Base-by-base conservation (phyloP, 2,113 vertebrate species). In the Anarrhichthys ocellatus region DNA sequence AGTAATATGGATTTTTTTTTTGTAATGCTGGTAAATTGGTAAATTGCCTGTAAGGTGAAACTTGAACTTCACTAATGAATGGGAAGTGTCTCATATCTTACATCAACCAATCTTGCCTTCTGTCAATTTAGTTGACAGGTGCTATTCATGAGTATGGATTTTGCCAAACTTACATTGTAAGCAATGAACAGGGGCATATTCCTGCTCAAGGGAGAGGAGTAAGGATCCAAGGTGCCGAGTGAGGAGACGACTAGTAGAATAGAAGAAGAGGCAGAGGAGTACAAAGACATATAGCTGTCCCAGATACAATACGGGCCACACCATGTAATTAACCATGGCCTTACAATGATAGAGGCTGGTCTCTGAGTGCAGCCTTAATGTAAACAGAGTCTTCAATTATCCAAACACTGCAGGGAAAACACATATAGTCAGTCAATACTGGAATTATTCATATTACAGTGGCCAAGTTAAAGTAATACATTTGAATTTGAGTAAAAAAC, bases 311-410 rank as follows among this genome's bases (percentile, higher is more conserved):
- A 17, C 27, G 27, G 27, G 56, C 56, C 56, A 59, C 27, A 15
- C 62, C 22, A 76, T 66, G 46, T 42, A 5, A 56, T 42, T 9
- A 54, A 65, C 5, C n/a, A 27, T 65, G n/a, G 20, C 22, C n/a
- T 52, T 11, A 62, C 32, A 65, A 20, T 22, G 61, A 34, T 15
- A 40, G 18, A 48, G 73, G 15, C 29, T 18, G 29, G 27, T 59
- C 24, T 5, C 54, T 1, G 4, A 59, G 27, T 36, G 13, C 59
- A 65, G 61, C 10, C 44, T 20, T 14, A 64, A 64, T 40, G 62
- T 64, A n/a, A n/a, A n/a, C 62, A 40, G 56, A 27, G 62, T 40
- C 62, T 64, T 40, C 62, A 40, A n/a, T 38, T 34, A 62, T 62
- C 29, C 14, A 34, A 62, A 62, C 29, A 38, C 14, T 61, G 14